Conservation (phyloP, 1,140 invertebrate genomes). For the Achroia grisella region DNA sequence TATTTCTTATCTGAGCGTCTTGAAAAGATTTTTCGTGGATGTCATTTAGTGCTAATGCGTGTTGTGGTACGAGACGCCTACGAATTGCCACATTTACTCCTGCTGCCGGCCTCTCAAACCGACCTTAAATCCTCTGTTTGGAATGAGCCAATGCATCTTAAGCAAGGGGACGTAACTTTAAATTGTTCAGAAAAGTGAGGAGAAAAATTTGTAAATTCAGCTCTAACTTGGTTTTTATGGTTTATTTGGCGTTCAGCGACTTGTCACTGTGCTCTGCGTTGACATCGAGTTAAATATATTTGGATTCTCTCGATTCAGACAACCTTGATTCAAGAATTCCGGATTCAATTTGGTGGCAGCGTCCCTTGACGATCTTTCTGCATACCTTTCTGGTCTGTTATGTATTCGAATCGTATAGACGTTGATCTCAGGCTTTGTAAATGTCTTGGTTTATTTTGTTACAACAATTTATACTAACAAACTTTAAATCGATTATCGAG, state of each 20-base stretch:
- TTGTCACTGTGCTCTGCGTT: not conserved
- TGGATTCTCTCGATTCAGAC: too few species aligned
- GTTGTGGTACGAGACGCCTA: slow-evolving; percentile 55
- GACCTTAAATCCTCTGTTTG: slow-evolving; percentile 59
- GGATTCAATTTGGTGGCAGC: not conserved
- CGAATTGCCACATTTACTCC: slow-evolving; percentile 62
- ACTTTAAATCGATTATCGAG: too few species aligned
- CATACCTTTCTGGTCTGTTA: too few species aligned
- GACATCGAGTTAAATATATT: too few species aligned
- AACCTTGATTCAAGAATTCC: too few species aligned
- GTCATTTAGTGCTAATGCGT: slow-evolving; percentile 69
- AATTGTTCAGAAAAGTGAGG: slow-evolving; percentile 37
- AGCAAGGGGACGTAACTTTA: slow-evolving; percentile 51
- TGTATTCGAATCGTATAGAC: too few species aligned
- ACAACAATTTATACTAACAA: too few species aligned
- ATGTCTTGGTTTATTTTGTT: too few species aligned
- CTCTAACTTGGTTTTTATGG: not conserved
- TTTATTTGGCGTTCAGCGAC: not conserved
- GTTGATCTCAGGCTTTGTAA: too few species aligned
- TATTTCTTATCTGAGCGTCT: slow-evolving; percentile 50
- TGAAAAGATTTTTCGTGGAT: slow-evolving; percentile 59
- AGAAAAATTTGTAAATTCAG: slow-evolving; percentile 13
- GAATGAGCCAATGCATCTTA: slow-evolving; percentile 69
- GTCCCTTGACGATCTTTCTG: too few species aligned
- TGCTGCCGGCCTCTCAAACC: slow-evolving; percentile 35